Base-by-base conservation (phyloP, 2,113 vertebrate genomes). In the Brachionichthys hirsutus region DNA sequence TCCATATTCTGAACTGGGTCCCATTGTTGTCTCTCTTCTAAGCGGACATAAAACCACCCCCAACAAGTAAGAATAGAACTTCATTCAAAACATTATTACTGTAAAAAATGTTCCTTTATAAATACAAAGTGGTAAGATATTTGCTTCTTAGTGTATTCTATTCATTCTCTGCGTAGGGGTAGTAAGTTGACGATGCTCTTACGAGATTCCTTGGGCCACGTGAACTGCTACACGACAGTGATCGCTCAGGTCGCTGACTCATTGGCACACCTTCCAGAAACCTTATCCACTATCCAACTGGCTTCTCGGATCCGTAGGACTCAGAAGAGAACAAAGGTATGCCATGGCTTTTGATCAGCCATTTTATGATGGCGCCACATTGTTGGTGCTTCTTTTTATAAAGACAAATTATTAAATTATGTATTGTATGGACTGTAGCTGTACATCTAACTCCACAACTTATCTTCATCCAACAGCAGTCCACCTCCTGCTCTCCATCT, bases 131-230 rank as follows among this genome's bases (percentile, higher is more conserved):
- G 24, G 8, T 30, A 6, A 30, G 42, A 7, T 36, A 53, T 8
- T 20, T 46, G 10, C 14, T 12, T 7, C 3, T 52, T 12, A 6
- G 49, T 22, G 30, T n/a, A 4, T 12, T 4, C 16, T 14, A 17
- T 49, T 6, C 14, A 14, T 47, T 6, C 44, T 84, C 12, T 81
- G 18, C 20, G 77, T 90, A 99, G 97, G 87, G 92, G 92, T 16
- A 96, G 93, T 90, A 98, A 98, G 87, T 88, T 99, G 82, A 92
- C 93, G 54, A 94, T 98, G 95, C 90, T 98, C 63, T 93, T 99
- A 47, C 92, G 93, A 11, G 97, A 98, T 62, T 94, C 95, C 16
- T 80, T 99, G 84, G 93, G 94, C 78, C 96, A 95, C 16, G 79
- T 94, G 68, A 98, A 93, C 75, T 98, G 97, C 85, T 92, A 94